Evolutionary conservation across 2,797 vertebrate species (phyloP).

Genomic region (Mionectes olivaceus): DNA sequence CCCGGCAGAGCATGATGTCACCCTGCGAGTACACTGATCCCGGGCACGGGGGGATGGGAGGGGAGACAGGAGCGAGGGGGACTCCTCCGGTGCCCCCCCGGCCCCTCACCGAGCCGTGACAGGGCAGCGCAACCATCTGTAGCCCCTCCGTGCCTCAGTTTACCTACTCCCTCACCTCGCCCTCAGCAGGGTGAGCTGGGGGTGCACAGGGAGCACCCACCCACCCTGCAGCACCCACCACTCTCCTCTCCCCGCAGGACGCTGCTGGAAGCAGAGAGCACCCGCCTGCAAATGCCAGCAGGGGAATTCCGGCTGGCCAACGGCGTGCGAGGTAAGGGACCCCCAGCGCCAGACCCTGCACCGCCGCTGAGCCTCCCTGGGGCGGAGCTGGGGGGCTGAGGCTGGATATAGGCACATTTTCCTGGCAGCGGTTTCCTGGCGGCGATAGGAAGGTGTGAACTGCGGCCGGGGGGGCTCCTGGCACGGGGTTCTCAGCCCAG

Average conservation of each 20-base stretch:
- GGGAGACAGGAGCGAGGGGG: neutral
- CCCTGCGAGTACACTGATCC: neutral
- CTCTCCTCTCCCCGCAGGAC: slow-evolving; percentile 60
- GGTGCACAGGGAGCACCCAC: neutral
- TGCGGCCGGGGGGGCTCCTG: neutral
- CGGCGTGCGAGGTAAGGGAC: slow-evolving; percentile 43
- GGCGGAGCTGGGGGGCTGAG: neutral
- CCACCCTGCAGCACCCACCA: neutral
- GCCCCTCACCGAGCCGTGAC: rapidly evolving
- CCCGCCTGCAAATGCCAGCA: slow-evolving; percentile 63
- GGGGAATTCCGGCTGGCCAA: slow-evolving; percentile 35
- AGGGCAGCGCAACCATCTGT: rapidly evolving
- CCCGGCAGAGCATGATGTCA: slow-evolving; percentile 56
- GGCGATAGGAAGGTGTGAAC: neutral
- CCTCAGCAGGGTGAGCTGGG: neutral
- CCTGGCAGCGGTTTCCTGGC: neutral
- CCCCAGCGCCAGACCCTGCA: neutral
- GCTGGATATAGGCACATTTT: neutral
- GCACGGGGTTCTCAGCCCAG: neutral
- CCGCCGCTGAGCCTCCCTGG: rapidly evolving
- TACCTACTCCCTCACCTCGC: neutral
- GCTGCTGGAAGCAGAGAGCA: slow-evolving; percentile 80
- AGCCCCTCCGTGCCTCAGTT: neutral
- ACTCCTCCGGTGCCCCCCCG: rapidly evolving
- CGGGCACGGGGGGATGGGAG: slow-evolving; percentile 9